Percentiles rank a stretch among this genome's conserved stretches.
Evolutionary conservation across 2,113 vertebrate genomes (phyloP).

Genomic region (Pseudolaguvia tuberculata): DNA sequence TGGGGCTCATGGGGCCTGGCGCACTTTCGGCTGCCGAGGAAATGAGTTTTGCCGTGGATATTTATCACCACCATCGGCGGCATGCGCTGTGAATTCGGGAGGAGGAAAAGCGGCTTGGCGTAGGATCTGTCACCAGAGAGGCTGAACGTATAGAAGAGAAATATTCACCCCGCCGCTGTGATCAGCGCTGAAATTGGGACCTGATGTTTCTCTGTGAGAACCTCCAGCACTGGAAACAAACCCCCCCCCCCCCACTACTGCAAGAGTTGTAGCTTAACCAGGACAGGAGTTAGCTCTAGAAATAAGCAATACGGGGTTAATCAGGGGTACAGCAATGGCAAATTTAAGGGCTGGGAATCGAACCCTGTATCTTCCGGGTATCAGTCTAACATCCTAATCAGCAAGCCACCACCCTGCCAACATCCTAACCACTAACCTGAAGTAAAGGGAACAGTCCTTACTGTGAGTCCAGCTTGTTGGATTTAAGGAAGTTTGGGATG

Average conservation of each 20-base stretch:
- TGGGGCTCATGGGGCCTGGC: constrained; percentile 25
- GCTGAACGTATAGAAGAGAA: constrained; percentile 51
- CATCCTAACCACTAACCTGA: too few species aligned
- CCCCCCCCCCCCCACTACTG: too few species aligned
- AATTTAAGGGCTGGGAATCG: too few species aligned
- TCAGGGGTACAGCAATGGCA: too few species aligned
- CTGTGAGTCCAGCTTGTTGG: too few species aligned
- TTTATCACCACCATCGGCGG: constrained; percentile 56
- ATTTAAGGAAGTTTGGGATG: neutral
- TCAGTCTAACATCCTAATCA: too few species aligned
- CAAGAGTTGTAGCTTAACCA: too few species aligned
- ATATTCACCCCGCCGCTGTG: constrained; percentile 38
- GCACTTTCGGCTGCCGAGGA: constrained; percentile 44
- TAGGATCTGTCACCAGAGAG: constrained; percentile 52
- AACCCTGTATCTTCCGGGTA: too few species aligned
- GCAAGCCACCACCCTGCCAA: too few species aligned
- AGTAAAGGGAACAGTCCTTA: too few species aligned
- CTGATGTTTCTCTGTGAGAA: constrained; percentile 59
- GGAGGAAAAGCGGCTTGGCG: constrained; percentile 53
- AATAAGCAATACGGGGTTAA: too few species aligned
- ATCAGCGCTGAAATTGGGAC: constrained; percentile 53
- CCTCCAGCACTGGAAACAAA: constrained; percentile 32
- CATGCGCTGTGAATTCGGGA: constrained; percentile 38
- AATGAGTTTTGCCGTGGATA: constrained; percentile 53
- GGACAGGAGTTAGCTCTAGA: too few species aligned